Percentiles rank a stretch among this genome's conserved stretches.
phyloP scores from a whole-genome alignment of 2,113 vertebrate species.

The Panthera uncia region DNA sequence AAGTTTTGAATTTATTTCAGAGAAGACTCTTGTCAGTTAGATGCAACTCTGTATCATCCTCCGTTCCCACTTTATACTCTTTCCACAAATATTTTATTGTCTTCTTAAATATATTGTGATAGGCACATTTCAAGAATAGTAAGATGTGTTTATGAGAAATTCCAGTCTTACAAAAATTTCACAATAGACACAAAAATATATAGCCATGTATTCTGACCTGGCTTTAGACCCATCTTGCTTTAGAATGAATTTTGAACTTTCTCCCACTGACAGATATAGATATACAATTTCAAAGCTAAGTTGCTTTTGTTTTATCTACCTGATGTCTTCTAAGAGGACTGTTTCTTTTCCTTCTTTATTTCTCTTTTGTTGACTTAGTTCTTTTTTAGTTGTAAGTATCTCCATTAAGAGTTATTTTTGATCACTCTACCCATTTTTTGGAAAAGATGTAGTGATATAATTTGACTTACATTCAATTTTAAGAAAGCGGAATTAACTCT shows the following conservation, averaged over 20 bases:
- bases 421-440: neutral
- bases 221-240: neutral
- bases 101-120: neutral
- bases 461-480: constrained; percentile 38
- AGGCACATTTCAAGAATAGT: neutral
- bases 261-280: neutral
- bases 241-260: neutral
- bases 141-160: neutral
- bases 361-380: neutral
- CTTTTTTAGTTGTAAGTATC: neutral
- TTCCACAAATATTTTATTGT: neutral
- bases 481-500: neutral
- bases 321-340: neutral
- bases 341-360: neutral
- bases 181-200: neutral
- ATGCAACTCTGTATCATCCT: neutral
- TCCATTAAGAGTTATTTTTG: neutral
- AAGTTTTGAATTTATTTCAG: constrained; percentile 12
- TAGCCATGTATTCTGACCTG: neutral
- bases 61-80: neutral
- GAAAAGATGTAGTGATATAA: neutral
- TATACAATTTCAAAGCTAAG: neutral
- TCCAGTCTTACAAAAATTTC: neutral
- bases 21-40: neutral
- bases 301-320: neutral